These are phyloP conservation scores for Harpagoxenus sublaevis DNA, from an alignment of 2,888 invertebrate species.

Conservation along the genomic window DNA sequence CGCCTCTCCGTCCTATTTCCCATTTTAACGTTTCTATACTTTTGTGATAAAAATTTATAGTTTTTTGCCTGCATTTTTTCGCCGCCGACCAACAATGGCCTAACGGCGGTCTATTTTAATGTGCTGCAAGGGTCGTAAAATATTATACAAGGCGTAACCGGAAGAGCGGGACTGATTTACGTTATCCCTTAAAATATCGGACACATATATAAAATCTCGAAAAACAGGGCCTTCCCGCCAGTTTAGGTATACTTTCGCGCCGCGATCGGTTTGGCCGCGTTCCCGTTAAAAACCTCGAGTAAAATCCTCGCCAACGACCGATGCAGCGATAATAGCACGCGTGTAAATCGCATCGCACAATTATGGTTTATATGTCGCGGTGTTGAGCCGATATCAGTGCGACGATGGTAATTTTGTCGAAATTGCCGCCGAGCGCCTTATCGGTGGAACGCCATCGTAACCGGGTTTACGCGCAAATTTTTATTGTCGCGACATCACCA, in stretches of 20 bases:
- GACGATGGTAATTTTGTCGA: constrained; percentile 55
- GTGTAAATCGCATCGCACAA: constrained; percentile 69
- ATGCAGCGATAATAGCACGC: neutral
- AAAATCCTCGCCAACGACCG: neutral
- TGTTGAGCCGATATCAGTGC: constrained; percentile 49
- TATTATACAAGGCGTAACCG: constrained; percentile 9
- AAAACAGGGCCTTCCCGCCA: constrained; percentile 3
- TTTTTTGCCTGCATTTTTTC: neutral
- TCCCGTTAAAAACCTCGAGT: constrained; percentile 12
- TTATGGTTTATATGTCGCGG: constrained; percentile 69
- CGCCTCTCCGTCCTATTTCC: constrained; percentile 10
- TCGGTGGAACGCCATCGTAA: neutral
- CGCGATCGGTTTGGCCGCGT: neutral
- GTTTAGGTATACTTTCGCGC: neutral
- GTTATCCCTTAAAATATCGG: constrained; percentile 22
- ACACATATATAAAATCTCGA: neutral
- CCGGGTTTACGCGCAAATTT: constrained; percentile 20
- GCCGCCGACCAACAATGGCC: constrained; percentile 21
- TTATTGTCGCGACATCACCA: constrained; percentile 17
- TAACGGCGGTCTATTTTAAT: constrained; percentile 29
- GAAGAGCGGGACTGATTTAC: constrained; percentile 15
- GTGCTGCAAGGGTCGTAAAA: constrained; percentile 10
- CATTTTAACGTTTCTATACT: neutral
- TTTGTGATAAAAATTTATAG: constrained; percentile 19
- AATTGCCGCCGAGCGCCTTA: neutral